phyloP scores from a whole-genome alignment of 2,113 vertebrate genomes.

The Nesogale talazaci region DNA sequence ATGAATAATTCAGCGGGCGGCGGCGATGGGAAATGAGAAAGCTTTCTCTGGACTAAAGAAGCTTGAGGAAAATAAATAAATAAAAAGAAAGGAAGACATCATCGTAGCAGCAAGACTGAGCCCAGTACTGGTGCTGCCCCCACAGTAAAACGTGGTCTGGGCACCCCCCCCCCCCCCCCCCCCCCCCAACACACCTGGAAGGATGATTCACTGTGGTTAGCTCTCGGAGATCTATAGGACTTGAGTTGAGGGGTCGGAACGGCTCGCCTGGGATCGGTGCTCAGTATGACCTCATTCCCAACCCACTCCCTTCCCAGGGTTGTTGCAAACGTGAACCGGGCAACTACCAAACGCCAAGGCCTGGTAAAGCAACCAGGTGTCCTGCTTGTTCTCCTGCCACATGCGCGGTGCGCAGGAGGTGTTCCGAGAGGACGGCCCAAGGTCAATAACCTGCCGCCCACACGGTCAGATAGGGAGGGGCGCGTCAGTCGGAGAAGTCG shows the following conservation, averaged over 20 bases:
- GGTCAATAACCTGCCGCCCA: background rate
- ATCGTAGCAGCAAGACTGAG: conserved; percentile 12
- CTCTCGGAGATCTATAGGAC: too few species aligned
- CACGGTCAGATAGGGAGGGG: background rate
- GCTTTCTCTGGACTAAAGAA: conserved; percentile 78
- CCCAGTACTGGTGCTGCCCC: conserved; percentile 18
- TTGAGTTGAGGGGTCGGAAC: too few species aligned
- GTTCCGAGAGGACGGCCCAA: background rate
- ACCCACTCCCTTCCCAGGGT: background rate
- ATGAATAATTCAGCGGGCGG: conserved; percentile 88
- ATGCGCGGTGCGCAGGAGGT: background rate
- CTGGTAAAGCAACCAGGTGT: background rate
- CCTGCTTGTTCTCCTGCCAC: background rate
- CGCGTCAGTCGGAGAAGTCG: background rate
- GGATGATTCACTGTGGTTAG: fast-evolving
- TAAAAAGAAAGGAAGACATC: conserved; percentile 18
- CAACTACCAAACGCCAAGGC: background rate
- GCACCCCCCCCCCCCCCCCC: background rate
- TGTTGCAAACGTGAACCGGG: background rate
- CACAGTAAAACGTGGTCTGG: background rate
- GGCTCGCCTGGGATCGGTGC: background rate
- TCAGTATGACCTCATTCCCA: background rate
- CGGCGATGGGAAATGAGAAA: conserved; percentile 83
- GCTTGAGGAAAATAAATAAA: conserved; percentile 32
- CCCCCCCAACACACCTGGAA: fast-evolving